Evolutionary conservation across 2,888 invertebrate genomes (phyloP), one percentile per base, ranked within the genome.

Genomic region (Cybosia mesomella): DNA sequence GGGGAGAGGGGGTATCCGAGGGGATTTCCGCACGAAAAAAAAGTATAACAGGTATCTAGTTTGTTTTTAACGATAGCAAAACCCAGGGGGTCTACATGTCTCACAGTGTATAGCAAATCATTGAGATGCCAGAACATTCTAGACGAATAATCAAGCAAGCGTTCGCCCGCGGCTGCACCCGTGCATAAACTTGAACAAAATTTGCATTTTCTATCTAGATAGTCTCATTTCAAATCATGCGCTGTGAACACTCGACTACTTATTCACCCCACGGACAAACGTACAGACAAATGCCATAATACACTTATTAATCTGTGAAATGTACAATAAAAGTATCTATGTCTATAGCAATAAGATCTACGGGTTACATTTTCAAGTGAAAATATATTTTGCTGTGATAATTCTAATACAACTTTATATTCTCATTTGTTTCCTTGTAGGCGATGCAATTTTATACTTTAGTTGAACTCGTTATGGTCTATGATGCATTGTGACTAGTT

Each of bases 161-260:
- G 63, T 73, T 75, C 62, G 81, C 87, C 78, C 28, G 63, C 75
- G 83, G 86, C 82, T 63, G 69, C 74, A 70, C 60, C 77, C 76
- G 80, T 82, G 83, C 83, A 77, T 74, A 73, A 75, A 75, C 80
- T 80, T 82, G 77, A 75, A 74, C 74, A 22, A 76, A 81, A 89
- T 89, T 89, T 86, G 83, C 90, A 90, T 90, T 84, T 83, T 85
- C 83, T 82, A 82, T 81, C 80, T 62, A 69, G 87, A 88, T 87
- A 84, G 83, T 84, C 85, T 84, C 85, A 84, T 87, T 85, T 83
- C 81, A 77, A 82, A 82, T 81, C 78, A 80, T 79, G 77, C 73
- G 70, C 76, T 80, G 76, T 83, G 80, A 85, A 81, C 80, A 82
- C 83, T 85, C 72, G 85, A 85, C 87, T 87, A 83, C 85, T 86